Base-by-base conservation (phyloP, 2,888 invertebrate species). In the Sisyra terminalis region DNA sequence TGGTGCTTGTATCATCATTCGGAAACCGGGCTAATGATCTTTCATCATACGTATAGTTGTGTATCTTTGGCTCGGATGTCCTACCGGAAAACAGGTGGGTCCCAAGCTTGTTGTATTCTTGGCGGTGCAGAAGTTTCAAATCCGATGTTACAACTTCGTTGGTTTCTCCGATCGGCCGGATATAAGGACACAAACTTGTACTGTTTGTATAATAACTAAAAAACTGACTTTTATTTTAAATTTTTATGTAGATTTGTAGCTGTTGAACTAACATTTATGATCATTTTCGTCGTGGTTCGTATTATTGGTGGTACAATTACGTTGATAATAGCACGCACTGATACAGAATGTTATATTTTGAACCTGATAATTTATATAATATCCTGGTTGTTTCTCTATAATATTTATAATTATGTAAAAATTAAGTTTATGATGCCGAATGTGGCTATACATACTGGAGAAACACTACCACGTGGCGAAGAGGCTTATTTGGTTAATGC, bases 121-220 rank as follows among this genome's bases (percentile, higher is more conserved):
- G 70, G 71, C 1, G 57, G 68, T 39, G 57, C 75, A 62, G 76
- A 77, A 58, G 49, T 73, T 24, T 73, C 75, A 1, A 76, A 76
- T 55, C 76, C 76, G 8, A 56, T 73, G 35, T 60, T 76, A 16
- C 76, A 77, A 60, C 55, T 60, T 16, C 60, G 76, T 56, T 77
- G 76, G 77, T 74, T 75, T 52, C 57, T 75, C 37, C 61, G 70
- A 50, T 57, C 61, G 14, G 58, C 58, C 45, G 73, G 73, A 29
- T 63, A 64, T 49, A 64, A 65, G 13, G 57, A 64, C 41, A 64
- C 69, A 3, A 43, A 50, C 1, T 24, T 14, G 40, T 40, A 40
- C 16, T 11, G 6, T 17, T 14, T 10, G 3, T 30, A n/a, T 30
- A n/a, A 24, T 24, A 24, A 24, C 24, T 7, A 24, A 24, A 24